Evolutionary conservation across 2,113 vertebrate species (phyloP).

Genomic region (Salminus brasiliensis): DNA sequence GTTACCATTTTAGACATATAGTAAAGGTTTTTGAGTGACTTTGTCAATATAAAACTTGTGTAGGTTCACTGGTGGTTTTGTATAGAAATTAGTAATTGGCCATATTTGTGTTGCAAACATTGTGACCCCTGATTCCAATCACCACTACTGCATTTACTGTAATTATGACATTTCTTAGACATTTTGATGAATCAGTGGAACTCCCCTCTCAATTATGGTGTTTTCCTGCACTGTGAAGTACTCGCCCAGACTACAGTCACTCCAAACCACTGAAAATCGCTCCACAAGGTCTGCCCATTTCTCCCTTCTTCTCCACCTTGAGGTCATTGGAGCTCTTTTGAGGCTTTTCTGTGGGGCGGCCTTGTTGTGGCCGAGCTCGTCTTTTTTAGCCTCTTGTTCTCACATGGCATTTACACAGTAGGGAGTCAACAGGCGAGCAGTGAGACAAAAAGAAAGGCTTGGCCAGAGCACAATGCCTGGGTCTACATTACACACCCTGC

Average conservation of each 20-base stretch:
- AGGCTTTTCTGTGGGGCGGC: conserved; percentile 41
- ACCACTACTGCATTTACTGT: too few species aligned
- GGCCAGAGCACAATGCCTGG: conserved; percentile 19
- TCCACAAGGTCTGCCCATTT: neutral
- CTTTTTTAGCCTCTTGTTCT: conserved; percentile 54
- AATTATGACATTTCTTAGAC: too few species aligned
- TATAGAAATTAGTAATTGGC: too few species aligned
- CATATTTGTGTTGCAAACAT: too few species aligned
- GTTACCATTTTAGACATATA: too few species aligned
- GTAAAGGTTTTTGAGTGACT: too few species aligned
- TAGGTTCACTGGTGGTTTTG: too few species aligned
- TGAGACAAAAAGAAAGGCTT: conserved; percentile 37
- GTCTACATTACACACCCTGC: conserved; percentile 39
- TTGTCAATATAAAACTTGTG: too few species aligned
- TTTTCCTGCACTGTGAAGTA: neutral
- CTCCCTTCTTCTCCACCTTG: neutral
- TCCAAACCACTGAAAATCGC: neutral
- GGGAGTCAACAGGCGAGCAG: conserved; percentile 52
- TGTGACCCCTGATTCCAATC: too few species aligned
- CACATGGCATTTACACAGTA: conserved; percentile 55
- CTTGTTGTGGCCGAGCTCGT: conserved; percentile 60
- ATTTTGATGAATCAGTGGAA: too few species aligned
- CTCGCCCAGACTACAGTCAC: neutral
- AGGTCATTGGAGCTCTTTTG: conserved; percentile 12
- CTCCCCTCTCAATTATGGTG: too few species aligned